Conservation (phyloP, 1,140 invertebrate genomes). For the Trichomalopsis sarcophagae region DNA sequence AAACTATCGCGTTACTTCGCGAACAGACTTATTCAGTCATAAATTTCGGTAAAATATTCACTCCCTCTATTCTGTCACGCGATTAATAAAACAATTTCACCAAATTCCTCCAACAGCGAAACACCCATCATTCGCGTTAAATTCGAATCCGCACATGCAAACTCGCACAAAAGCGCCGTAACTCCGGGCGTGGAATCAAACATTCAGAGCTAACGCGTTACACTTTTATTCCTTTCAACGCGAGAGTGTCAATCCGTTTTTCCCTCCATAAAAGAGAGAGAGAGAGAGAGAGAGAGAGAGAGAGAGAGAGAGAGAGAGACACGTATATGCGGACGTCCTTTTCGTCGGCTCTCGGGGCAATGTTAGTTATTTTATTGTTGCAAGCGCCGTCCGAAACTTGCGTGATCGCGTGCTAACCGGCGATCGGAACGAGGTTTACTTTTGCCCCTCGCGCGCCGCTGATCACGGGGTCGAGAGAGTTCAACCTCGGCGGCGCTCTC, state of each 20-base stretch:
- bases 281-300: not conserved
- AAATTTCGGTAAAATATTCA: not conserved
- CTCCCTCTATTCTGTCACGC: not conserved
- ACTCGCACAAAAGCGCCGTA: not conserved
- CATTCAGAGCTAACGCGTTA: not conserved
- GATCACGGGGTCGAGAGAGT: conserved; percentile 23
- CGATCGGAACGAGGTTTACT: conserved; percentile 25
- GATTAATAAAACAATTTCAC: too few species aligned
- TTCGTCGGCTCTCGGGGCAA: not conserved
- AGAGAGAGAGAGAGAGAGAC: not conserved
- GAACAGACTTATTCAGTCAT: too few species aligned
- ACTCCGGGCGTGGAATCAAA: not conserved
- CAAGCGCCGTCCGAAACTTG: conserved; percentile 25
- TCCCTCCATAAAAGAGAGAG: not conserved
- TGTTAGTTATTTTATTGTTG: conserved; percentile 7
- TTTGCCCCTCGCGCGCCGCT: not conserved
- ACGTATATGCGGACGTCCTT: not conserved
- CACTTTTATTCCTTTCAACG: not conserved
- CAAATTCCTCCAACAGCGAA: too few species aligned
- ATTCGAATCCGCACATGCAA: too few species aligned
- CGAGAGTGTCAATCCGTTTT: not conserved
- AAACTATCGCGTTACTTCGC: too few species aligned
- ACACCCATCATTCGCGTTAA: too few species aligned
- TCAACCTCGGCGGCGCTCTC: conserved; percentile 30
- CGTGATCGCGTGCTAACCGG: conserved; percentile 51